These are phyloP conservation scores for Lithodes maja DNA, from an alignment of 2,888 invertebrate species.

Conservation along the genomic window DNA sequence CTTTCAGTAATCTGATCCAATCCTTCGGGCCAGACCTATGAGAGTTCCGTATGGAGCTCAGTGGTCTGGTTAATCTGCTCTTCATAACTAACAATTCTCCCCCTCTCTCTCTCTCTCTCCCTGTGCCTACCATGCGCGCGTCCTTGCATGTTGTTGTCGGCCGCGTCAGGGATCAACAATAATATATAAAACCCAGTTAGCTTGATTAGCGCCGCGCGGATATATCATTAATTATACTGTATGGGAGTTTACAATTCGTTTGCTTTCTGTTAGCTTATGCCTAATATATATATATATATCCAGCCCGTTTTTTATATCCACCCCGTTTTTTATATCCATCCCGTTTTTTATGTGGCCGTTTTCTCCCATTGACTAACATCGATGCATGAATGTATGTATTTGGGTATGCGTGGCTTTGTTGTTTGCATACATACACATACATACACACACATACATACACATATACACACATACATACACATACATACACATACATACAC, in stretches of 20 bases:
- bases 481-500: constrained; percentile 11
- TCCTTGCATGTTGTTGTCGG: neutral
- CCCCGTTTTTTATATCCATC: too few relatives aligned
- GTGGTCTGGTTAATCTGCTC: too few relatives aligned
- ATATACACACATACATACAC: constrained; percentile 20
- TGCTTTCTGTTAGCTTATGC: neutral
- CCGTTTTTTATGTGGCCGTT: neutral
- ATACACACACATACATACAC: constrained; percentile 3
- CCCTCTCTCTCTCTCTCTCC: too few relatives aligned
- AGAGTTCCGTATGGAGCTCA: too few relatives aligned
- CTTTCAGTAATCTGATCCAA: too few relatives aligned
- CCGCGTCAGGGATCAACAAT: neutral
- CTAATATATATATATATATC: constrained; percentile 1
- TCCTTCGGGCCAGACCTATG: too few relatives aligned
- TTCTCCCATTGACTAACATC: neutral
- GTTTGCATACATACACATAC: neutral
- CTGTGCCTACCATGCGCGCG: too few relatives aligned
- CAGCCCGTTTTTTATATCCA: too few relatives aligned
- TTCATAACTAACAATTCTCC: too few relatives aligned
- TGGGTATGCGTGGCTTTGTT: neutral
- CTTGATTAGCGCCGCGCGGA: neutral
- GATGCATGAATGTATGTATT: constrained; percentile 12
- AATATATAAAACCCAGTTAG: neutral
- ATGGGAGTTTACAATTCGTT: constrained; percentile 7
- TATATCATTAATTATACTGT: neutral